Evolutionary conservation across 2,797 vertebrate species (phyloP), one percentile per base, ranked within the genome.

Genomic region (Rachycentron canadum): DNA sequence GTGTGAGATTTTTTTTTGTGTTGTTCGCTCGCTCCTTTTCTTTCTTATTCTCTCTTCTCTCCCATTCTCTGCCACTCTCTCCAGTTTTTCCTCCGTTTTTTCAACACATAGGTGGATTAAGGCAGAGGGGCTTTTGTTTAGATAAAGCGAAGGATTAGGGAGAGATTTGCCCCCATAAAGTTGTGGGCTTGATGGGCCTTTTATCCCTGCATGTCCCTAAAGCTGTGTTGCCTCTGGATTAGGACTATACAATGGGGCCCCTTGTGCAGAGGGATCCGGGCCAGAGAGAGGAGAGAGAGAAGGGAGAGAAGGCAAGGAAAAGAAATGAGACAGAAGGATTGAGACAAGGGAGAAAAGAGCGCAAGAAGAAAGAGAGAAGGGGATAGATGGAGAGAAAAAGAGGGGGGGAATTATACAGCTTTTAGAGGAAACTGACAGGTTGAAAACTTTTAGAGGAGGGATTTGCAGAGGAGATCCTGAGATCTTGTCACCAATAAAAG

Each of bases 161-260:
- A 96, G 91, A 97, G 96, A 96, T 97, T 97, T 97, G 96, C 97
- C 97, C 97, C 96, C 96, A 97, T 96, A 97, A 97, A 93, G 96
- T 97, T 95, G 96, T 97, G 97, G 96, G 91, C 96, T 97, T 97
- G 96, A 97, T 97, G 96, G 96, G 90, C 96, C 96, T 98, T 98
- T 98, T 97, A 98, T 98, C 97, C 97, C 95, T 95, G 94, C 96
- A 96, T 97, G 97, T 97, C 96, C 96, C 96, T 97, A 97, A 97
- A 97, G 96, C 97, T 94, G 92, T 96, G 95, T 96, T 96, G 96
- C 97, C 95, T 97, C 96, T 96, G 97, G 97, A 98, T 98, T 98
- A 98, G 95, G 93, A 94, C 91, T 93, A 93, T 94, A 98, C 97
- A 98, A 98, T 97, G 96, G 96, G 96, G 95, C 94, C 96, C 96